These are phyloP conservation scores for Colistium nudipinnis DNA, from an alignment of 2,113 vertebrate genomes.

Conservation along the genomic window DNA sequence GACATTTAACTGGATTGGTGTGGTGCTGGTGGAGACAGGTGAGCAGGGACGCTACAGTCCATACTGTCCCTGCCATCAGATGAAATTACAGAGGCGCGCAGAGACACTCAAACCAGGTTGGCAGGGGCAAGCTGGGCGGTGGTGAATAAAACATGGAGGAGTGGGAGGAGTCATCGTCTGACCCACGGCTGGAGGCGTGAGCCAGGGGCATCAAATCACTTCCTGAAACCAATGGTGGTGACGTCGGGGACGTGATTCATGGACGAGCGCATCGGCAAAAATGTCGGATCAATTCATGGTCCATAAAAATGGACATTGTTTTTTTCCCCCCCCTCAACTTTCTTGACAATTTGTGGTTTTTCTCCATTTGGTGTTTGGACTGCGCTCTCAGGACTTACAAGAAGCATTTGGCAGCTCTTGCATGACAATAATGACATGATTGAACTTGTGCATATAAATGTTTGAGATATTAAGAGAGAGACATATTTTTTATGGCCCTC, in stretches of 20 bases:
- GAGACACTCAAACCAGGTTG: slow-evolving; percentile 77
- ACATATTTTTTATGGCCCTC: too few relatives aligned
- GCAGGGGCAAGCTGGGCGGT: slow-evolving; percentile 73
- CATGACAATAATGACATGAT: too few relatives aligned
- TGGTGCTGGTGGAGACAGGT: slow-evolving; percentile 63
- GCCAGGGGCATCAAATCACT: slow-evolving; percentile 34
- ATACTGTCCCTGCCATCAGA: slow-evolving; percentile 74
- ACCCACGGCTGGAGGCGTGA: too few relatives aligned
- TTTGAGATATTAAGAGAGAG: too few relatives aligned
- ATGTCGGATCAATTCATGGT: not conserved
- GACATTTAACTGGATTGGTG: too few relatives aligned
- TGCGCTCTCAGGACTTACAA: too few relatives aligned
- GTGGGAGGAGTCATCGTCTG: slow-evolving; percentile 8
- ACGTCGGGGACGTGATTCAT: not conserved
- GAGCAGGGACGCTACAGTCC: slow-evolving; percentile 64
- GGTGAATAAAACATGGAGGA: slow-evolving; percentile 82
- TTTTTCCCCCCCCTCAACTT: too few relatives aligned
- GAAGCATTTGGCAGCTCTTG: too few relatives aligned
- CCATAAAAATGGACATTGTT: too few relatives aligned
- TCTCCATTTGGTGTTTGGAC: too few relatives aligned
- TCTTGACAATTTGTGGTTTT: too few relatives aligned
- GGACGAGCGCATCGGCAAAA: not conserved
- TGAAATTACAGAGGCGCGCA: slow-evolving; percentile 82
- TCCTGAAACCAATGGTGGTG: not conserved
- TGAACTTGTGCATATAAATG: too few relatives aligned